Conservation (phyloP, 92 coral and sea anemone species). For the Hydrozoanthus gracilis region DNA sequence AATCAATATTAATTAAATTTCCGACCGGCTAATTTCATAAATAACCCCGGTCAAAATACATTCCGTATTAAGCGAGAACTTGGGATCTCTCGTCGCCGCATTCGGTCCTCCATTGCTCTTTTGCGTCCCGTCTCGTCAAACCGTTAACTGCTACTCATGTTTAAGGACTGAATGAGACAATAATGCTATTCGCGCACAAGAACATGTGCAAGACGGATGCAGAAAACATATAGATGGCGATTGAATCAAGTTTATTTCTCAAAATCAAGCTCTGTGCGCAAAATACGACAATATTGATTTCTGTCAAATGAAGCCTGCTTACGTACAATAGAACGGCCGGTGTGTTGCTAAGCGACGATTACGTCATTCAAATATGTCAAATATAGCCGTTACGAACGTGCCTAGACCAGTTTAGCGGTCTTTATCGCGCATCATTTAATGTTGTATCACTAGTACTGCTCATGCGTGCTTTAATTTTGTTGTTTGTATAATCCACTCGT, state of each 20-base stretch:
- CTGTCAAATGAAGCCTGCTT: too few species aligned
- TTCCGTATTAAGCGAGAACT: not conserved
- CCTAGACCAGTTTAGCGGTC: too few species aligned
- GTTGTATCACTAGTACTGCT: too few species aligned
- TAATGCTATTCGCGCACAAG: not conserved
- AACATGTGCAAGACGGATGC: not conserved
- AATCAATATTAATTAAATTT: not conserved
- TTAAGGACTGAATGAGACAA: not conserved
- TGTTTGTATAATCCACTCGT: too few species aligned
- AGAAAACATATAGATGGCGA: not conserved
- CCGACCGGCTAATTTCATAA: not conserved
- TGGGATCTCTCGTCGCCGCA: not conserved
- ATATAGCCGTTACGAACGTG: too few species aligned
- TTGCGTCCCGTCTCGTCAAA: not conserved
- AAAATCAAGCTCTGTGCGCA: not conserved
- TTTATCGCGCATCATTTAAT: too few species aligned
- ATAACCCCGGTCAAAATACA: slow-evolving; percentile 4
- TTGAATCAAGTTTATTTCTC: not conserved
- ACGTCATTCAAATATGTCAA: too few species aligned
- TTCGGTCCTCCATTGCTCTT: slow-evolving; percentile 1
- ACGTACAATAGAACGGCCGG: too few species aligned
- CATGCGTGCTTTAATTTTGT: too few species aligned
- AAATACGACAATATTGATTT: not conserved
- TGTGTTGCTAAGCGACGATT: too few species aligned
- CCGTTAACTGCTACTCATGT: not conserved